Evolutionary conservation across 2,113 vertebrate genomes (phyloP).

Genomic region (Morone saxatilis): DNA sequence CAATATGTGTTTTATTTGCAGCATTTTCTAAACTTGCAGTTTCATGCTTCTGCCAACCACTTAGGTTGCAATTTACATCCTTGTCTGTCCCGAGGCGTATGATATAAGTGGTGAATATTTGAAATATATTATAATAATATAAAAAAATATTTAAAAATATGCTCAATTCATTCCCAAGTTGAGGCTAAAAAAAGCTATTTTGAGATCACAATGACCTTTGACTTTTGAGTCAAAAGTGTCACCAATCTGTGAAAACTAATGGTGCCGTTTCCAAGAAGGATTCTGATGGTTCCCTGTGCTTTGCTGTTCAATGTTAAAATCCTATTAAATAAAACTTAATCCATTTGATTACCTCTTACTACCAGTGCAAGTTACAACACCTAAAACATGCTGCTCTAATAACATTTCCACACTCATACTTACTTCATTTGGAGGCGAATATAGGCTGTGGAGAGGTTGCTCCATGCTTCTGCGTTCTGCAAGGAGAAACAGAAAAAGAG

Average conservation of each 20-base stretch:
- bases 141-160: too few relatives aligned
- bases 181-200: too few relatives aligned
- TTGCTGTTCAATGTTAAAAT: not conserved
- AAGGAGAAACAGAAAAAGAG: constrained; percentile 10
- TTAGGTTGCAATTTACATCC: too few relatives aligned
- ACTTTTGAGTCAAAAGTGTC: too few relatives aligned
- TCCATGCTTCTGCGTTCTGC: constrained; percentile 99
- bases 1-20: not conserved
- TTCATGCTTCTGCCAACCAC: too few relatives aligned
- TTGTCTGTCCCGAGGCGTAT: too few relatives aligned
- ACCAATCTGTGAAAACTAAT: not conserved
- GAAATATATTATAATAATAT: too few relatives aligned
- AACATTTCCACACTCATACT: constrained; percentile 76
- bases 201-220: too few relatives aligned
- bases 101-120: too few relatives aligned
- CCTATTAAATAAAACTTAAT: not conserved
- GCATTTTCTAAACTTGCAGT: not conserved
- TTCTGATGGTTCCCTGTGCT: not conserved
- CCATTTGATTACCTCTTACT: not conserved
- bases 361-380: too few relatives aligned
- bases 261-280: not conserved
- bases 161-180: too few relatives aligned
- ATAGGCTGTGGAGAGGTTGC: constrained; percentile 96
- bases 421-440: constrained; percentile 96
- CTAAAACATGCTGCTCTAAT: not conserved